These are phyloP conservation scores for Lottia gigantea DNA, from an alignment of 2,888 invertebrate species.

Conservation along the genomic window DNA sequence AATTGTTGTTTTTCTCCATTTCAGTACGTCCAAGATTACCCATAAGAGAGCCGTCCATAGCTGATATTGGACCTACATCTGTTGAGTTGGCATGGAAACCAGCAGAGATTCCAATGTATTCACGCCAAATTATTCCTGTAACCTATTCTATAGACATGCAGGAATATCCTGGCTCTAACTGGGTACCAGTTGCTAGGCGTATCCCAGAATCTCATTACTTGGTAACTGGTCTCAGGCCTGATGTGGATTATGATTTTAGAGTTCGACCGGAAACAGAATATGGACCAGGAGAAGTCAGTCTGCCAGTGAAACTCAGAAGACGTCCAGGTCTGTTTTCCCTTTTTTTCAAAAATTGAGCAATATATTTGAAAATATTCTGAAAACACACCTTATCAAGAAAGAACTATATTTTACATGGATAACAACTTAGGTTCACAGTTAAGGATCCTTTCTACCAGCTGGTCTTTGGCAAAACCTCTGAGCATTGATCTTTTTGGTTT, in stretches of 20 bases:
- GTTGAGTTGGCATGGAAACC: constrained; percentile 56
- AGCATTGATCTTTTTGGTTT: too few relatives aligned
- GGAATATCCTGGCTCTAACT: constrained; percentile 46
- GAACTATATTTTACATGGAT: too few relatives aligned
- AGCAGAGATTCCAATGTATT: constrained; percentile 51
- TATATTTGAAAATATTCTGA: too few relatives aligned
- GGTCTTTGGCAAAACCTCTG: too few relatives aligned
- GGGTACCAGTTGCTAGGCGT: constrained; percentile 73
- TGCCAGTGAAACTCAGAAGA: constrained; percentile 68
- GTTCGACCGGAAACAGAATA: constrained; percentile 95
- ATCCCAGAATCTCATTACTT: constrained; percentile 55
- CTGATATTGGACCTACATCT: constrained; percentile 47
- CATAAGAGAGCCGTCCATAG: constrained; percentile 42
- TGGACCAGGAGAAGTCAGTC: constrained; percentile 95
- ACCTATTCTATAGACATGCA: constrained; percentile 53
- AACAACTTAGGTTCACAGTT: too few relatives aligned
- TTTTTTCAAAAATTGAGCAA: too few relatives aligned
- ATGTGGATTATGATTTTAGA: constrained; percentile 90
- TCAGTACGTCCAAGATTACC: constrained; percentile 52
- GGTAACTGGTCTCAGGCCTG: constrained; percentile 49
- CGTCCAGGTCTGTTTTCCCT: constrained; percentile 37
- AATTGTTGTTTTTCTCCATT: constrained; percentile 11
- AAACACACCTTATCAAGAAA: too few relatives aligned
- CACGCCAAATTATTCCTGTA: constrained; percentile 44
- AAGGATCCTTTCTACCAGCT: too few relatives aligned